Evolutionary conservation across 2,113 vertebrate genomes (phyloP).

Genomic region (Amia ocellicauda): DNA sequence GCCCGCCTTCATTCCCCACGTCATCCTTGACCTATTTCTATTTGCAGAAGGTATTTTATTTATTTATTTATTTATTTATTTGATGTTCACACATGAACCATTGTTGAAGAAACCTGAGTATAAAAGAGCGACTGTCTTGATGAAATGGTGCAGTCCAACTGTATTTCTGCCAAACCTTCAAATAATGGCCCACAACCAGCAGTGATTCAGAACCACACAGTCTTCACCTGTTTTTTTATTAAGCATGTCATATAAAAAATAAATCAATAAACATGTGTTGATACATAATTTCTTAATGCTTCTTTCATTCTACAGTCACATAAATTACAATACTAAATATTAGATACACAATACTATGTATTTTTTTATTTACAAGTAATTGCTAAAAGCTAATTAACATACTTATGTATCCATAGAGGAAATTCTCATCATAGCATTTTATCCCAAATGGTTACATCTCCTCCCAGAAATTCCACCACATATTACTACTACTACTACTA

Average conservation of each 20-base stretch:
- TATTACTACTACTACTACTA: too few species aligned
- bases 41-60: conserved; percentile 62
- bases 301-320: too few species aligned
- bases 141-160: conserved; percentile 31
- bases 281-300: conserved; percentile 22
- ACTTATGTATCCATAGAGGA: too few species aligned
- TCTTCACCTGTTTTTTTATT: conserved; percentile 54
- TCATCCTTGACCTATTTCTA: conserved; percentile 62
- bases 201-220: conserved; percentile 42
- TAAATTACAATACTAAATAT: too few species aligned
- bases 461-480: too few species aligned
- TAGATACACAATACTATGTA: too few species aligned
- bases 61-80: conserved; percentile 54
- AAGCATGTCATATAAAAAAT: conserved; percentile 57
- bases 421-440: too few species aligned
- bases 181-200: conserved; percentile 43
- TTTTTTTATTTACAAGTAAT: too few species aligned
- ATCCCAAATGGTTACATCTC: too few species aligned
- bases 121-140: conserved; percentile 63
- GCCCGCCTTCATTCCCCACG: conserved; percentile 45
- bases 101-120: conserved; percentile 47
- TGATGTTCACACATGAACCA: conserved; percentile 55
- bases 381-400: too few species aligned
- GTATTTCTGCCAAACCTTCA: conserved; percentile 47
- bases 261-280: conserved; percentile 44